These are phyloP conservation scores for Dissostichus mawsoni DNA, from an alignment of 2,113 vertebrate species.

Conservation along the genomic window DNA sequence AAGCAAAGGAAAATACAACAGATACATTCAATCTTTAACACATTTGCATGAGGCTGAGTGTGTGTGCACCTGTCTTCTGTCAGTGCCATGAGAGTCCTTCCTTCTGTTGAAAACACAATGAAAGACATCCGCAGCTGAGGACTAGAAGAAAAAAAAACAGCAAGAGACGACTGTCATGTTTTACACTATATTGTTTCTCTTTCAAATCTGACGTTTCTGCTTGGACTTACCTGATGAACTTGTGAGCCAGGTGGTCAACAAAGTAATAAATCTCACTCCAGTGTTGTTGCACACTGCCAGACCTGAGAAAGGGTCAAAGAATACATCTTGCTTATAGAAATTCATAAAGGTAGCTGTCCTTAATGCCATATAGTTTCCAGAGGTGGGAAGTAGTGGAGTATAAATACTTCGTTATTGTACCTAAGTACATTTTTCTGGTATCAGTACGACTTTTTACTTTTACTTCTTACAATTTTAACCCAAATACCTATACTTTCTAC, in stretches of 20 bases:
- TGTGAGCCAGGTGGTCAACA: slow-evolving; percentile 94
- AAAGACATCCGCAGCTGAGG: slow-evolving; percentile 99
- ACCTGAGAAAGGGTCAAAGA: slow-evolving; percentile 79
- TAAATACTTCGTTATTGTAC: too few species aligned
- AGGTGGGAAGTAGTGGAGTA: too few species aligned
- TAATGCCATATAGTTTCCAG: background rate
- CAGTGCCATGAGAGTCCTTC: slow-evolving; percentile 91
- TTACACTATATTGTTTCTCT: background rate
- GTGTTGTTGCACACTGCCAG: slow-evolving; percentile 95
- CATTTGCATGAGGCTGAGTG: background rate
- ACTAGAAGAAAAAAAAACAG: slow-evolving; percentile 72
- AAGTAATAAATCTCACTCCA: slow-evolving; percentile 99
- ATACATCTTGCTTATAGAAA: background rate
- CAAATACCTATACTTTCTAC: too few species aligned
- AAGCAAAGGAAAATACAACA: background rate
- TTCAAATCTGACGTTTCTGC: background rate
- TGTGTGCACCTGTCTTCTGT: slow-evolving; percentile 94
- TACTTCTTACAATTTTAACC: too few species aligned
- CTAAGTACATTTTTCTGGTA: too few species aligned
- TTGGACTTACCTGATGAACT: slow-evolving; percentile 91
- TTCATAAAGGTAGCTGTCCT: background rate
- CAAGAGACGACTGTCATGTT: background rate
- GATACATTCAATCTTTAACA: background rate
- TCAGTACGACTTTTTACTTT: too few species aligned
- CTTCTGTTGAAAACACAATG: slow-evolving; percentile 96